Evolutionary conservation across 2,113 vertebrate species (phyloP).

Genomic region (Oreotrochilus melanogaster): DNA sequence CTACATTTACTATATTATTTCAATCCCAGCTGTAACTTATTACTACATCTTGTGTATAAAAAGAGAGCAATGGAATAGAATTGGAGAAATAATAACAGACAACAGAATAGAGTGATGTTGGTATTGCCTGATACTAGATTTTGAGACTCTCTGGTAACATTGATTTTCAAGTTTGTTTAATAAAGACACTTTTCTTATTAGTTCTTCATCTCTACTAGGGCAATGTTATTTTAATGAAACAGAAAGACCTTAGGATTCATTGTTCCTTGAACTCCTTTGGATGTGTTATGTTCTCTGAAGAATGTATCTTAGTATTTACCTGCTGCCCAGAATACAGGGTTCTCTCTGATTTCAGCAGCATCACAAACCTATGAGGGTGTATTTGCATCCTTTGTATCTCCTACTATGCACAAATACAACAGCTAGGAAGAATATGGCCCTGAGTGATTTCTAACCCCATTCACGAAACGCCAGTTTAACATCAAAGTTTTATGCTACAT

Average conservation of each 20-base stretch:
- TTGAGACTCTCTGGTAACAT: accelerated
- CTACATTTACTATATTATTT: neutral
- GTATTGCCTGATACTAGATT: neutral
- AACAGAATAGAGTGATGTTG: neutral
- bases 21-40: neutral
- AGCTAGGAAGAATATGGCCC: neutral
- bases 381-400: neutral
- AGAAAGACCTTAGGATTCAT: neutral
- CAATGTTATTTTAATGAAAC: neutral
- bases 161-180: neutral
- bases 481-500: neutral
- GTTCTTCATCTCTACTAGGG: neutral
- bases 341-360: neutral
- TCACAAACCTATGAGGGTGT: neutral
- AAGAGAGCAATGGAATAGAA: neutral
- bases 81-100: neutral
- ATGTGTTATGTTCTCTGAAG: neutral
- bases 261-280: neutral
- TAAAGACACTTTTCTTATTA: neutral
- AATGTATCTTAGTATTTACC: neutral
- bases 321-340: accelerated
- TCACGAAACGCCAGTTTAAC: constrained; percentile 32
- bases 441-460: constrained; percentile 35
- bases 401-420: neutral
- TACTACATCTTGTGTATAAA: neutral